phyloP scores from a whole-genome alignment of 2,888 invertebrate species.

The Ommatoiulus sabulosus region DNA sequence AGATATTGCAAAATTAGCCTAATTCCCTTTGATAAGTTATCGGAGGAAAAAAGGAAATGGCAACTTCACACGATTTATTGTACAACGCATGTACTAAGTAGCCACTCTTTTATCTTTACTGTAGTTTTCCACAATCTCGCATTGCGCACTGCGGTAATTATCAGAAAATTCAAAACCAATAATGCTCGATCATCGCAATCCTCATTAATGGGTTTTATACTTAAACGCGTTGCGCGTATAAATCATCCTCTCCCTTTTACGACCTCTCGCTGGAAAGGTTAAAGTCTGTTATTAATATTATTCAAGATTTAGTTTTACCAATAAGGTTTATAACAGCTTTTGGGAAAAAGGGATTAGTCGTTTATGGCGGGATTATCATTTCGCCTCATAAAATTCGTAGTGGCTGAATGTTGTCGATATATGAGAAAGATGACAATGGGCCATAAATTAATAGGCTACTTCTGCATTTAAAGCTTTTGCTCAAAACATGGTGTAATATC shows the following conservation, averaged over 20 bases:
- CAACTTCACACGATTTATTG: background rate
- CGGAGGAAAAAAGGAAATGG: conserved; percentile 13
- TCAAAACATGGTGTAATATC: background rate
- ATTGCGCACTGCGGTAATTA: background rate
- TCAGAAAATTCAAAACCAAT: conserved; percentile 11
- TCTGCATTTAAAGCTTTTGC: background rate
- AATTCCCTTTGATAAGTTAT: conserved; percentile 4
- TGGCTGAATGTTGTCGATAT: background rate
- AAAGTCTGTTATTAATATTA: conserved; percentile 37
- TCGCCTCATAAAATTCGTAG: conserved; percentile 17
- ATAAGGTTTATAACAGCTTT: background rate
- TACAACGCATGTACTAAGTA: background rate
- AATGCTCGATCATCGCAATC: background rate
- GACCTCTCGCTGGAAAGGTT: background rate
- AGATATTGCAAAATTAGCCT: background rate
- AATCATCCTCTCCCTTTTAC: background rate
- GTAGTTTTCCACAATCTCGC: background rate
- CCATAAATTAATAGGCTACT: background rate
- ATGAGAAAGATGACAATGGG: background rate
- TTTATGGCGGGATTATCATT: background rate
- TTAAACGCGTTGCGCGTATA: too few species aligned
- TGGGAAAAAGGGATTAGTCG: background rate
- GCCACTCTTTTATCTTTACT: background rate
- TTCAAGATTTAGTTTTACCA: conserved; percentile 37
- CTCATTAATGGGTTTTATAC: background rate